Evolutionary conservation across 2,888 invertebrate genomes (phyloP).

Genomic region (Ectemnius lituratus): DNA sequence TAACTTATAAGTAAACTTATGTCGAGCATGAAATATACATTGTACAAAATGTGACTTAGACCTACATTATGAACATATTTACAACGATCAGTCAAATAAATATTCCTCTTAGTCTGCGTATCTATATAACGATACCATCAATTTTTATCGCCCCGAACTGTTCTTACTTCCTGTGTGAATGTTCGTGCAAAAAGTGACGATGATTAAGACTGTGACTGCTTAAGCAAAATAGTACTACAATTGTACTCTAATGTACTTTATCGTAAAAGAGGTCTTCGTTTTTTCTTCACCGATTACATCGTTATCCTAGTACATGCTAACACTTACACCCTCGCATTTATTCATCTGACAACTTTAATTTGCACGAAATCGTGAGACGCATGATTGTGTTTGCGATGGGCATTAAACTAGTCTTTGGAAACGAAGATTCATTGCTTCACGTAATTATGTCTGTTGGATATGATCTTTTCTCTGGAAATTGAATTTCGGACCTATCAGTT

Average conservation of each 20-base stretch:
- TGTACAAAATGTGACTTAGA: slow-evolving; percentile 61
- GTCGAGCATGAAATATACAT: slow-evolving; percentile 59
- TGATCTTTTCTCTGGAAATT: slow-evolving; percentile 25
- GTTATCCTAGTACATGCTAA: slow-evolving; percentile 26
- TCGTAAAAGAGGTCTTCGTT: slow-evolving; percentile 19
- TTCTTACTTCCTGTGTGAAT: slow-evolving; percentile 13
- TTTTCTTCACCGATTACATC: slow-evolving; percentile 8
- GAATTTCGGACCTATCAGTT: slow-evolving; percentile 18
- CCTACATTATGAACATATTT: slow-evolving; percentile 69
- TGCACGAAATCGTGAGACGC: slow-evolving; percentile 18
- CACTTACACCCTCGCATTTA: slow-evolving; percentile 19
- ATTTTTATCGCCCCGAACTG: slow-evolving; percentile 30
- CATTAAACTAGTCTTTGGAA: slow-evolving; percentile 46
- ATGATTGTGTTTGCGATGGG: slow-evolving; percentile 19
- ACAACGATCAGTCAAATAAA: slow-evolving; percentile 73
- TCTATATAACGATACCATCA: neutral
- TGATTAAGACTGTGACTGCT: slow-evolving; percentile 8
- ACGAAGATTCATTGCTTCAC: slow-evolving; percentile 1
- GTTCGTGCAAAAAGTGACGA: slow-evolving; percentile 28
- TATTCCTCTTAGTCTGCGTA: slow-evolving; percentile 52
- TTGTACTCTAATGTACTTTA: slow-evolving; percentile 22
- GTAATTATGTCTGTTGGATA: slow-evolving; percentile 26
- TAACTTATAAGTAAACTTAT: slow-evolving; percentile 49
- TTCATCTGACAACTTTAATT: slow-evolving; percentile 24
- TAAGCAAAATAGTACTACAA: slow-evolving; percentile 39